Base-by-base conservation (phyloP, 2,797 vertebrate genomes). In the Rhinoraja longicauda region DNA sequence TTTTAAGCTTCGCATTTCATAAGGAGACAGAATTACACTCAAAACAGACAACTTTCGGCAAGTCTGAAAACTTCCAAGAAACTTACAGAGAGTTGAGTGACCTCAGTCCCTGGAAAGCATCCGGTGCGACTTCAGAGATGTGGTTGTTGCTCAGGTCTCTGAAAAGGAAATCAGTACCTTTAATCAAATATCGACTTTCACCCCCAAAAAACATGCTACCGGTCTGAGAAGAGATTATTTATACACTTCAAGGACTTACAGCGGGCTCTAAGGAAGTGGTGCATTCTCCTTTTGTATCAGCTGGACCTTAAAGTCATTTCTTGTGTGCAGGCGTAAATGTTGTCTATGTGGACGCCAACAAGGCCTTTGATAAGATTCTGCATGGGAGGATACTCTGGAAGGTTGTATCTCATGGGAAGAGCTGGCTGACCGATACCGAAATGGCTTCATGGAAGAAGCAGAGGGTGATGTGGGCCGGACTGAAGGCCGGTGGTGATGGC, bases 71-170 rank as follows among this genome's bases (percentile, higher is more conserved):
- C 21, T 92, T 75, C 10, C 13, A 91, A 73, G 39, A 12, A 93
- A 97, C 97, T 95, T 95, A 99, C 98, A 99, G 97, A 70, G 98
- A 99, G 96, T 99, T 99, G 94, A 99, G 98, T 59, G 98, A 99
- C 77, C 98, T 98, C 32, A 99, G 97, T 67, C 98, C 98, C 95
- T 98, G 98, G 95, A 99, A 99, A 93, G 99, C 97, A 93, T 99
- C 98, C 10, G 98, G 96, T 90, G 98, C 99, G 90, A 98, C 95
- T 95, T 99, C 99, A 19, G 98, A 99, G 94, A 99, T 99, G 96
- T 99, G 98, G 95, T 99, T 99, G 96, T 99, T 99, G 94, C 98
- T 99, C 95, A 99, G 96, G 96, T 99, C 99, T 95, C 97, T 97
- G 95, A 93, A 95, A 96, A 90, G 84, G 95, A 93, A 95, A 95